Conservation (phyloP, 2,888 invertebrate species). For the Dolichomitus sp. region DNA sequence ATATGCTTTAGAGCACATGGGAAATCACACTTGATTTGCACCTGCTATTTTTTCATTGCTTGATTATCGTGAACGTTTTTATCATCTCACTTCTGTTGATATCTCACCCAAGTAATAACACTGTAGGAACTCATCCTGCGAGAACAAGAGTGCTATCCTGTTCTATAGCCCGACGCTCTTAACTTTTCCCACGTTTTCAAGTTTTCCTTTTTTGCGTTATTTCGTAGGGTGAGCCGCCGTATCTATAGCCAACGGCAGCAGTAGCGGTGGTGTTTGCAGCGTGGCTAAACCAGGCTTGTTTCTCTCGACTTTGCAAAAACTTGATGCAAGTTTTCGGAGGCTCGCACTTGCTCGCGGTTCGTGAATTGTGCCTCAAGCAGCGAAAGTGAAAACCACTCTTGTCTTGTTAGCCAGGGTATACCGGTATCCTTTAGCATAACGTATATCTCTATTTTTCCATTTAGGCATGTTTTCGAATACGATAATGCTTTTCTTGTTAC, state of each 20-base stretch:
- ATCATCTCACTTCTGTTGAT: background rate
- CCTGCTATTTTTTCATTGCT: background rate
- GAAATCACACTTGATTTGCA: background rate
- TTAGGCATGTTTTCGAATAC: slow-evolving; percentile 24
- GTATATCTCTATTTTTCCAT: slow-evolving; percentile 1
- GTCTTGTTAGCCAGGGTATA: slow-evolving; percentile 35
- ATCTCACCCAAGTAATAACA: background rate
- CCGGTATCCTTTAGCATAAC: background rate
- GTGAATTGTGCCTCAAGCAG: slow-evolving; percentile 28
- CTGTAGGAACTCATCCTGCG: background rate
- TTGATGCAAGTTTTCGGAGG: slow-evolving; percentile 43
- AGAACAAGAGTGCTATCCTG: slow-evolving; percentile 36
- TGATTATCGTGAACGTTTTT: background rate
- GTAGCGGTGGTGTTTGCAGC: slow-evolving; percentile 37
- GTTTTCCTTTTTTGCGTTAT: slow-evolving; percentile 18
- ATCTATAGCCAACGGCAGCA: background rate
- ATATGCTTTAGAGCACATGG: background rate
- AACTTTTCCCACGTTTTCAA: slow-evolving; percentile 28
- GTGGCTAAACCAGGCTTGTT: slow-evolving; percentile 22
- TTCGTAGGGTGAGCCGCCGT: background rate
- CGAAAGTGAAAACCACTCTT: slow-evolving; percentile 31
- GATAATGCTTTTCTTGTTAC: slow-evolving; percentile 44
- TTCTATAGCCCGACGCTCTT: slow-evolving; percentile 20
- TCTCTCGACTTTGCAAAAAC: slow-evolving; percentile 51
- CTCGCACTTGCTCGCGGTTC: background rate